Conservation (phyloP, 2,797 vertebrate species). For the Tangara arthus region DNA sequence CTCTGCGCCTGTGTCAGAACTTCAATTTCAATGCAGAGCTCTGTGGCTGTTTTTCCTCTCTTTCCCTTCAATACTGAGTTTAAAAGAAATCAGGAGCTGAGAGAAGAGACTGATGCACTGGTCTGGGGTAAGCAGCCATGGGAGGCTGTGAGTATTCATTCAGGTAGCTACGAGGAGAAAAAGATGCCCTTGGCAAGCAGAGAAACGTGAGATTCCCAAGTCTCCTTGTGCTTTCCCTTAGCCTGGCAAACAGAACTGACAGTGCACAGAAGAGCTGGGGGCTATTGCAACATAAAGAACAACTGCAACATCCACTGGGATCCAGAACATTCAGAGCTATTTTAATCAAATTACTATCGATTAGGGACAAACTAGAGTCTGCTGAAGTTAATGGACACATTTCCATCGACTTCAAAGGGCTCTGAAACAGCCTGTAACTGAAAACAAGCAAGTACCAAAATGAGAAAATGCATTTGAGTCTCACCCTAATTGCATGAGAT, state of each 20-base stretch:
- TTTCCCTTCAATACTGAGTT: background rate
- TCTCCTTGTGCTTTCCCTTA: background rate
- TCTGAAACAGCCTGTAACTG: background rate
- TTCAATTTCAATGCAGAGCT: background rate
- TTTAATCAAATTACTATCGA: constrained; percentile 64
- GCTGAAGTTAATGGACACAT: constrained; percentile 55
- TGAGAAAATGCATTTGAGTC: constrained; percentile 25
- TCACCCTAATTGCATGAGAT: constrained; percentile 23
- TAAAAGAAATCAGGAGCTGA: background rate
- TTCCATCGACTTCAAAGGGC: constrained; percentile 58
- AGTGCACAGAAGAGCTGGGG: background rate
- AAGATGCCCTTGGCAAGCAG: background rate
- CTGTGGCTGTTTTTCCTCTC: background rate
- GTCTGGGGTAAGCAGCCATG: background rate
- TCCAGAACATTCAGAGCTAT: constrained; percentile 38
- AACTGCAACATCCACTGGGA: background rate
- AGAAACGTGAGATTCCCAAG: background rate
- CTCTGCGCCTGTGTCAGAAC: background rate
- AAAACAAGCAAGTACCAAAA: constrained; percentile 25
- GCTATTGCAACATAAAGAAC: background rate
- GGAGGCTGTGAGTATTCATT: background rate
- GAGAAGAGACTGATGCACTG: background rate
- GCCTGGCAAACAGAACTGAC: background rate
- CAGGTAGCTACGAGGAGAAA: background rate
- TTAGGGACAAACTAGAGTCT: constrained; percentile 51